A percentile compares a stretch with the other conserved stretches of the same genome.
Evolutionary conservation across 2,797 vertebrate species (phyloP).

Genomic region (Parotocinclus haroldoi): DNA sequence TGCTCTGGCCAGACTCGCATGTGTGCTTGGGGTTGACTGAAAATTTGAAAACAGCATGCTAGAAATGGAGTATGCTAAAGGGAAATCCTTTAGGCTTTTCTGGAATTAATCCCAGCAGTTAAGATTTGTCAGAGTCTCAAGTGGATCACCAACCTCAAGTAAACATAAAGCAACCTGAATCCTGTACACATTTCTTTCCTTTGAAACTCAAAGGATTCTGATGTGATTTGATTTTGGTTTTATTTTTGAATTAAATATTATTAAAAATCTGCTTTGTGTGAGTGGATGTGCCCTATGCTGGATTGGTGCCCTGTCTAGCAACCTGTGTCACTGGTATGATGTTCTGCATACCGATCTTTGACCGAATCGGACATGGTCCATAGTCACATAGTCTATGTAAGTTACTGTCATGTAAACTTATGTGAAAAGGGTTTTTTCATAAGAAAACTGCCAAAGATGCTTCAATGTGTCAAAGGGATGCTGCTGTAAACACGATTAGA

Average conservation of each 20-base stretch:
- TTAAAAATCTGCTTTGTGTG: too few relatives aligned
- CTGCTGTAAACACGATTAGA: too few relatives aligned
- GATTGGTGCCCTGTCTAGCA: slow-evolving; percentile 1
- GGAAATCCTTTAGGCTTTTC: neutral
- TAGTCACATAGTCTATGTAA: too few relatives aligned
- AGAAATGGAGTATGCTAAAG: too few relatives aligned
- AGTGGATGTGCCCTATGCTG: too few relatives aligned
- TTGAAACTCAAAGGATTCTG: slow-evolving; percentile 6
- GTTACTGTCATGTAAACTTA: too few relatives aligned
- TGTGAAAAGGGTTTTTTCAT: too few relatives aligned
- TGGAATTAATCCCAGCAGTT: neutral
- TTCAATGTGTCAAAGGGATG: too few relatives aligned
- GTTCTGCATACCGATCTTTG: too few relatives aligned
- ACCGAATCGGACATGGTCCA: too few relatives aligned
- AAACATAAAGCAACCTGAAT: neutral
- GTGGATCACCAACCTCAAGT: neutral
- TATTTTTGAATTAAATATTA: slow-evolving; percentile 48
- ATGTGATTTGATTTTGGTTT: slow-evolving; percentile 34
- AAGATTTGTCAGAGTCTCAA: neutral
- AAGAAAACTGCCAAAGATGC: too few relatives aligned
- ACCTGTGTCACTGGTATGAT: too few relatives aligned
- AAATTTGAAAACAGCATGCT: neutral
- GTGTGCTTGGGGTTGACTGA: neutral
- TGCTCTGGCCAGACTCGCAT: neutral
- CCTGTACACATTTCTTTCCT: neutral